Evolutionary conservation across 2,113 vertebrate species (phyloP), one percentile per base, ranked within the genome.

Genomic region (Otolemur garnettii): DNA sequence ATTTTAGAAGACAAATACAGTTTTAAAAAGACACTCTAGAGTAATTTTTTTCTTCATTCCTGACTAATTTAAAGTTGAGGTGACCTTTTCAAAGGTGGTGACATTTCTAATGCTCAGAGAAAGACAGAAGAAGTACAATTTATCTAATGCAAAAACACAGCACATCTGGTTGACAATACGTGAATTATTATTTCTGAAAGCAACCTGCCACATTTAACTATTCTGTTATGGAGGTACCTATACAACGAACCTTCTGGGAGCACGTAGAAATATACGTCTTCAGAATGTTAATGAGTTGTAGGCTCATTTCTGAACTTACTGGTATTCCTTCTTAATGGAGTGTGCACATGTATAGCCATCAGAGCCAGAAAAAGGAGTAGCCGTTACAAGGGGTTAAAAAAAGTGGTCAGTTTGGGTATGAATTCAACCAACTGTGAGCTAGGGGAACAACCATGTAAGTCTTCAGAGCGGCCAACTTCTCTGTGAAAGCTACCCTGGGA

Each of bases 71-170:
- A 93, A 93, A 96, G 75, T 92, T 90, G 55, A 45, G 50, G 26
- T 90, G 81, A 94, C 92, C 94, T 97, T 97, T 97, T 95, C 85
- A 95, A 97, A 97, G 92, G 97, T 90, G 95, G 62, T 95, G 96
- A 90, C 90, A 97, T 97, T 96, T 97, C 53, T 96, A 95, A 66
- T 57, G 60, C 83, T 93, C 94, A 92, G 69, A 88, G 21, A 95
- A 93, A 92, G 71, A 75, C 26, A 72, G 38, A 90, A 92, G 33
- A 93, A 92, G 53, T 55, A 91, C 87, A 96, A 97, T 97, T 95
- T 97, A 96, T 96, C 92, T 87, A 87, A 84, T 24, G 30, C 10
- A 57, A 92, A 82, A 81, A 38, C 30, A 21, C 53, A 93, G 35
- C 71, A 87, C 93, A 95, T 96, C 87, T 96, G 87, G 77, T 50